Evolutionary conservation across 1,140 invertebrate species (phyloP).

Genomic region (Phenacoccus solenopsis): DNA sequence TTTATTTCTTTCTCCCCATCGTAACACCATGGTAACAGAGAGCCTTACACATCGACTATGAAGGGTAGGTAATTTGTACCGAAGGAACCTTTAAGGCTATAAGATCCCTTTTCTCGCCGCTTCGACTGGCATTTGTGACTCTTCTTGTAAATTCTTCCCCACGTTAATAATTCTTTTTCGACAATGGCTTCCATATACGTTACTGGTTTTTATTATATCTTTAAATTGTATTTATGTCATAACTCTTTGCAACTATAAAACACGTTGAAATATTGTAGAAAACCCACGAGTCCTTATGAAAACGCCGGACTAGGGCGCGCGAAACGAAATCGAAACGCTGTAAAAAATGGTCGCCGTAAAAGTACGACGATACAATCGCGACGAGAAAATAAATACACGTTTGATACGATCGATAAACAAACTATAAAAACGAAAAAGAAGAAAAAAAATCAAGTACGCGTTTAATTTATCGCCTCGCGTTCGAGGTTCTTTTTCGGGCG

Average conservation of each 20-base stretch:
- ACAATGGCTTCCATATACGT: not conserved
- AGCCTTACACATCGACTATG: too few species aligned
- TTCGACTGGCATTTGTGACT: too few species aligned
- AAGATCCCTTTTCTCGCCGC: too few species aligned
- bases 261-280: conserved; percentile 3
- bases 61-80: too few species aligned
- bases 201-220: not conserved
- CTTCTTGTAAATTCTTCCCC: not conserved
- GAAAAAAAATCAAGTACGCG: not conserved
- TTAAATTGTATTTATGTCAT: not conserved
- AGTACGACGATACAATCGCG: not conserved
- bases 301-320: not conserved
- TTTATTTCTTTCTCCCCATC: too few species aligned
- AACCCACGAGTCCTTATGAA: too few species aligned
- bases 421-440: not conserved
- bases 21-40: too few species aligned
- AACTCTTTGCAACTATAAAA: not conserved
- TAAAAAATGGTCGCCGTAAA: not conserved
- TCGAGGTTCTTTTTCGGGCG: not conserved
- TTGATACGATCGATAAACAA: not conserved
- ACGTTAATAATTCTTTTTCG: not conserved
- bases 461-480: not conserved
- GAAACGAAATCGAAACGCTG: not conserved
- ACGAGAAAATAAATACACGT: not conserved
- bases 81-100: too few species aligned